Evolutionary conservation across 2,888 invertebrate genomes (phyloP).

Genomic region (Rhingia campestris): DNA sequence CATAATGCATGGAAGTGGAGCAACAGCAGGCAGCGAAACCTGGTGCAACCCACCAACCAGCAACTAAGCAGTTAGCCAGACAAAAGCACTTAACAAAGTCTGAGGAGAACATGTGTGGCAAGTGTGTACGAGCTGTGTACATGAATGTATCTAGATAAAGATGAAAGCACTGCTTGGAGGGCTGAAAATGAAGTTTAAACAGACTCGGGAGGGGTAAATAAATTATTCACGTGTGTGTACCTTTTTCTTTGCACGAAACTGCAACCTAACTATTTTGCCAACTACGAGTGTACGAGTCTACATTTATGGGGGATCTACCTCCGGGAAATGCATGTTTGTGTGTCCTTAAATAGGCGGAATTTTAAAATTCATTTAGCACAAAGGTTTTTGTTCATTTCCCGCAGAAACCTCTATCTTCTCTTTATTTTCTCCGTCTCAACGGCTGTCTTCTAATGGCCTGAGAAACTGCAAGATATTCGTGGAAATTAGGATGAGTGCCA

Average conservation of each 20-base stretch:
- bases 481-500: slow-evolving; percentile 15
- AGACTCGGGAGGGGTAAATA: slow-evolving; percentile 58
- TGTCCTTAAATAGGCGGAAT: slow-evolving; percentile 61
- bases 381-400: slow-evolving; percentile 52
- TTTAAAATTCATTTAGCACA: slow-evolving; percentile 63
- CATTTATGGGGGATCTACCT: slow-evolving; percentile 33
- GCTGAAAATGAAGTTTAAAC: slow-evolving; percentile 61
- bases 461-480: slow-evolving; percentile 26
- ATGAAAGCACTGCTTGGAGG: slow-evolving; percentile 43
- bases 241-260: slow-evolving; percentile 53
- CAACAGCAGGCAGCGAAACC: slow-evolving; percentile 38
- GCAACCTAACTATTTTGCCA: slow-evolving; percentile 48
- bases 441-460: slow-evolving; percentile 30
- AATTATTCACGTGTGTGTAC: slow-evolving; percentile 66
- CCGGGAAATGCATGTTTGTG: slow-evolving; percentile 34
- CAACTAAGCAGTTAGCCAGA: slow-evolving; percentile 63
- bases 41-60: slow-evolving; percentile 27
- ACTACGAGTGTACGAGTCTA: slow-evolving; percentile 15
- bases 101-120: slow-evolving; percentile 70
- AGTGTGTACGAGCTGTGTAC: slow-evolving; percentile 27
- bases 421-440: slow-evolving; percentile 26
- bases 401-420: slow-evolving; percentile 28
- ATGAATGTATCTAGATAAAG: slow-evolving; percentile 35
- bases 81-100: slow-evolving; percentile 73
- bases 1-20: slow-evolving; percentile 53